Conservation (phyloP, 1,140 invertebrate species). For the Drosophila rhopaloa region DNA sequence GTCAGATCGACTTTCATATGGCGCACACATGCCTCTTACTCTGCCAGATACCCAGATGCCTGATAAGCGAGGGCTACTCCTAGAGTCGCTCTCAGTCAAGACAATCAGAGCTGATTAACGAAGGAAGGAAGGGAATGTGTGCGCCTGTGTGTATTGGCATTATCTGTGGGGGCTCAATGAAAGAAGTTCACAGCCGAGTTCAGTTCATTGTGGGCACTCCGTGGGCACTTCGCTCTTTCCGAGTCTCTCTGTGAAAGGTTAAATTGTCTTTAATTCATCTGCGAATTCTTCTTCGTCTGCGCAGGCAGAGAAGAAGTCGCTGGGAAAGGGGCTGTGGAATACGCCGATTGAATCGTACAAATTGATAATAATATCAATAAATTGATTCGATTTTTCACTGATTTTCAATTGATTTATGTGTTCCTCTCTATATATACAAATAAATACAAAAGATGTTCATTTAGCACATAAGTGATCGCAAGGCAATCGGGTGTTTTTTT, state of each 20-base stretch:
- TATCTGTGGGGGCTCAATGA: constrained; percentile 66
- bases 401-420: constrained; percentile 35
- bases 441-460: constrained; percentile 1
- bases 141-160: constrained; percentile 32
- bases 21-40: constrained; percentile 26
- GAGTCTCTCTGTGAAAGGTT: constrained; percentile 62
- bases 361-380: constrained; percentile 76
- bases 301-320: constrained; percentile 16
- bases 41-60: constrained; percentile 2
- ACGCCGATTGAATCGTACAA: constrained; percentile 61
- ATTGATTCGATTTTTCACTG: constrained; percentile 50
- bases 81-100: constrained; percentile 53
- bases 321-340: constrained; percentile 13
- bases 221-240: constrained; percentile 53
- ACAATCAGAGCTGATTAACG: constrained; percentile 70
- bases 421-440: not conserved
- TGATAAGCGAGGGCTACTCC: constrained; percentile 61
- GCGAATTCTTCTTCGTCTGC: constrained; percentile 69
- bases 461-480: constrained; percentile 14
- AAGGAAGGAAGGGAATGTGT: constrained; percentile 22
- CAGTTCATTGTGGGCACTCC: constrained; percentile 74
- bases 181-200: constrained; percentile 79
- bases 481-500: constrained; percentile 9
- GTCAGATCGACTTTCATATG: constrained; percentile 47
- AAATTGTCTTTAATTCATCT: constrained; percentile 81